A percentile compares a stretch with the other conserved stretches of the same genome.
These are phyloP conservation scores for Torymus auratus DNA, from an alignment of 2,888 invertebrate genomes.

Conservation along the genomic window DNA sequence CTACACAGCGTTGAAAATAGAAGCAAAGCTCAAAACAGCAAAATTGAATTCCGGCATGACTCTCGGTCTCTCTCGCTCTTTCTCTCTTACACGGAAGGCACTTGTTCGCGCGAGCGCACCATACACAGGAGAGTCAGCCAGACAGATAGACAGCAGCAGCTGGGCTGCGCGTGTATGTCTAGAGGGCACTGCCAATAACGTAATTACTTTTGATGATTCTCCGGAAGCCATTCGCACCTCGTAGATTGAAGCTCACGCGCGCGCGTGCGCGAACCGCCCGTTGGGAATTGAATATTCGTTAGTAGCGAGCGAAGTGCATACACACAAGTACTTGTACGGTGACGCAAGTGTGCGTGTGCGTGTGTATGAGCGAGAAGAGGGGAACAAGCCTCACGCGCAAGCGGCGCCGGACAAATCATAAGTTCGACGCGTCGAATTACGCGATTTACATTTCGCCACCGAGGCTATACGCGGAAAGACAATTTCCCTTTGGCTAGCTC, in stretches of 20 bases:
- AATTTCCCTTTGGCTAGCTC: conserved; percentile 60
- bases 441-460: conserved; percentile 25
- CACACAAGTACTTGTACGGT: no score
- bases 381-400: conserved; percentile 47
- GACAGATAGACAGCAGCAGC: background rate
- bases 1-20: conserved; percentile 16
- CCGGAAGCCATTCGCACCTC: conserved; percentile 67
- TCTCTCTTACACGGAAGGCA: conserved; percentile 14
- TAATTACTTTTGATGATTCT: conserved; percentile 69
- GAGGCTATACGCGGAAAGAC: conserved; percentile 60
- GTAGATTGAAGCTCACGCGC: conserved; percentile 61
- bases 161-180: background rate
- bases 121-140: conserved; percentile 30
- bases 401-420: conserved; percentile 40
- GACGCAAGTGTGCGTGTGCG: no score
- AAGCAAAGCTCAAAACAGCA: conserved; percentile 31
- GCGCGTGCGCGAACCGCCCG: conserved; percentile 43
- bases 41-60: conserved; percentile 42
- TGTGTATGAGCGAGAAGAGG: background rate
- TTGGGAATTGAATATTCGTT: conserved; percentile 67
- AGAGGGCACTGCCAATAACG: conserved; percentile 62
- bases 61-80: background rate
- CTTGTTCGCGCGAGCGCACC: background rate
- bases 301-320: no score
- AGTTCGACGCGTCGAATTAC: conserved; percentile 6